phyloP scores from a whole-genome alignment of 2,888 invertebrate species.

The Hypena proboscidalis region DNA sequence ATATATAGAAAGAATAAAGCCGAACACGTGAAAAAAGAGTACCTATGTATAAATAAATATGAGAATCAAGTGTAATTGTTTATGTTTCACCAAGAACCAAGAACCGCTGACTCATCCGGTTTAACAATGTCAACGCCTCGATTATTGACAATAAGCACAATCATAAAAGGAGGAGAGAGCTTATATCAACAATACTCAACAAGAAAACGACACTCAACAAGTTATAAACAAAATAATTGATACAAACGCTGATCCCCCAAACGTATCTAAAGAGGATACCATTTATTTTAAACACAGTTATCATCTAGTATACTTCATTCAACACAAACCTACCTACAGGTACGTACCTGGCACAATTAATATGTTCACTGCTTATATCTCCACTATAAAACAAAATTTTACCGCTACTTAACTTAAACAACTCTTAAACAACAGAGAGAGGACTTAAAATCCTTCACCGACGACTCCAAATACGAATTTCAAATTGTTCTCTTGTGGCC shows the following conservation, averaged over 20 bases:
- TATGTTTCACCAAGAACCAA: conserved; percentile 28
- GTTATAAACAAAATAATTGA: conserved; percentile 36
- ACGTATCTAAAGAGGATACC: conserved; percentile 44
- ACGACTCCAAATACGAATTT: conserved; percentile 81
- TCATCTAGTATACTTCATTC: conserved; percentile 58
- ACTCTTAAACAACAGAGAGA: conserved; percentile 76
- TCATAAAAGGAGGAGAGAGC: conserved; percentile 35
- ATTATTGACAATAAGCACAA: conserved; percentile 40
- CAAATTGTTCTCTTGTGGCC: conserved; percentile 77
- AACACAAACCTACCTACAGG: conserved; percentile 54
- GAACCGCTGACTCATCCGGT: conserved; percentile 40
- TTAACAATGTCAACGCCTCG: conserved; percentile 45
- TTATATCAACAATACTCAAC: conserved; percentile 36
- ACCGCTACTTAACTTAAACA: conserved; percentile 77
- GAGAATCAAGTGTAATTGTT: conserved; percentile 41
- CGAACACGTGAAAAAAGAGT: conserved; percentile 32
- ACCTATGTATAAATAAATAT: conserved; percentile 38
- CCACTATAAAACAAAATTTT: conserved; percentile 74
- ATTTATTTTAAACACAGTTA: conserved; percentile 60
- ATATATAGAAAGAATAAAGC: conserved; percentile 33
- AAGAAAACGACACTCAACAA: conserved; percentile 35
- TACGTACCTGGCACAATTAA: conserved; percentile 71
- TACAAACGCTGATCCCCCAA: conserved; percentile 38
- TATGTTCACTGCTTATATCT: conserved; percentile 73
- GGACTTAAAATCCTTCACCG: conserved; percentile 82